These are phyloP conservation scores for Pogonomyrmex californicus DNA, from an alignment of 1,140 invertebrate genomes.

Conservation along the genomic window DNA sequence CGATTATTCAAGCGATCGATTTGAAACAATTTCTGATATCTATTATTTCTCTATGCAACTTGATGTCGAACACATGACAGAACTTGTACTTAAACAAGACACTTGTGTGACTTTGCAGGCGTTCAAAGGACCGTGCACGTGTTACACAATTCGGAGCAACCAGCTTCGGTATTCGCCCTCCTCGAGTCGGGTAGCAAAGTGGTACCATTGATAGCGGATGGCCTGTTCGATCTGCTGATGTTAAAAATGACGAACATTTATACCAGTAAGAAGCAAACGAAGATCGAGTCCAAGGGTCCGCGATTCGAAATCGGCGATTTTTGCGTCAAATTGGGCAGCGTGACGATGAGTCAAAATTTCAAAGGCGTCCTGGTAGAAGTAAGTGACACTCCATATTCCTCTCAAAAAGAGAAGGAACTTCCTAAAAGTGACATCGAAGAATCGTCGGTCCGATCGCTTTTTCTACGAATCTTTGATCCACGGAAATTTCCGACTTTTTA, in stretches of 20 bases:
- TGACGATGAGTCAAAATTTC: slow-evolving; percentile 97
- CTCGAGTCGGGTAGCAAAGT: slow-evolving; percentile 95
- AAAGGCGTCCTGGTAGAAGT: slow-evolving; percentile 98
- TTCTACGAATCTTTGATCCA: background rate
- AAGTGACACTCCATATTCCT: slow-evolving; percentile 61
- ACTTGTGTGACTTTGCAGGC: slow-evolving; percentile 77
- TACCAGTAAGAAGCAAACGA: slow-evolving; percentile 95
- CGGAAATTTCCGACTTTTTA: background rate
- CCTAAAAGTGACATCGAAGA: background rate
- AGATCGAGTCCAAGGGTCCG: slow-evolving; percentile 96
- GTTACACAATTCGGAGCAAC: slow-evolving; percentile 97
- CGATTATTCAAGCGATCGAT: background rate
- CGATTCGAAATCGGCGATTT: slow-evolving; percentile 98
- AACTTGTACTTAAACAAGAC: slow-evolving; percentile 46
- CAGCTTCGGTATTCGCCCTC: slow-evolving; percentile 97
- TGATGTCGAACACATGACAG: slow-evolving; percentile 75
- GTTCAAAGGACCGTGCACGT: slow-evolving; percentile 94
- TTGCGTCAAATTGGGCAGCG: slow-evolving; percentile 96
- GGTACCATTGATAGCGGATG: slow-evolving; percentile 95
- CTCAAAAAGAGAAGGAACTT: background rate
- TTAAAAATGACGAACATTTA: slow-evolving; percentile 95
- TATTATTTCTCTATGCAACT: background rate
- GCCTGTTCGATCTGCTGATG: slow-evolving; percentile 96
- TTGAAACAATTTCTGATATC: background rate
- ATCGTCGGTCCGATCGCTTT: background rate